Percentiles rank a stretch among this genome's conserved stretches.
Conservation (phyloP, 2,888 invertebrate species). For the Erynnis tages region DNA sequence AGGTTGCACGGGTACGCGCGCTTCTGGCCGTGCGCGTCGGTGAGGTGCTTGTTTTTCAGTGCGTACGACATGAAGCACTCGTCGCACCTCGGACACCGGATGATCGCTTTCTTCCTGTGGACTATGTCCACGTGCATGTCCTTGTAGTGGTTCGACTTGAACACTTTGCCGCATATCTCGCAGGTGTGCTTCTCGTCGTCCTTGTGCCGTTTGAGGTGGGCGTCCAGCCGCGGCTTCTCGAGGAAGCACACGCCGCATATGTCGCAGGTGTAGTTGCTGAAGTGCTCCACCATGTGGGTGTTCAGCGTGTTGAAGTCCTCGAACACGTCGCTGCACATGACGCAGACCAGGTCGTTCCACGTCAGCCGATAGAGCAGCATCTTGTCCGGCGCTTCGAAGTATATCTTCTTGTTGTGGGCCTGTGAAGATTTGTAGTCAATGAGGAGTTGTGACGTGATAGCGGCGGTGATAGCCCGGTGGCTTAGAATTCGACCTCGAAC, state of each 20-base stretch:
- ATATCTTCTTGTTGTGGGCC: conserved; percentile 67
- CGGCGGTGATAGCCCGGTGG: no score
- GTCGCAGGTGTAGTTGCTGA: conserved; percentile 70
- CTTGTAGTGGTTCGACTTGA: conserved; percentile 70
- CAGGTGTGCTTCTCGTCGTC: conserved; percentile 79
- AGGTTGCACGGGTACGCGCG: conserved; percentile 68
- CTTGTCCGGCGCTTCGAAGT: conserved; percentile 69
- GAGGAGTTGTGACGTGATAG: no score
- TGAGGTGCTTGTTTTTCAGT: conserved; percentile 66
- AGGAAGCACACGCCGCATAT: conserved; percentile 72
- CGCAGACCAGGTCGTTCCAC: conserved; percentile 70
- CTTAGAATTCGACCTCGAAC: no score
- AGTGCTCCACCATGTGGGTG: conserved; percentile 72
- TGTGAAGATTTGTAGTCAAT: neutral
- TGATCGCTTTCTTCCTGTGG: conserved; percentile 70
- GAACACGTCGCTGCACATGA: conserved; percentile 68
- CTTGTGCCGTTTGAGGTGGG: conserved; percentile 69
- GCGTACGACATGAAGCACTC: conserved; percentile 75
- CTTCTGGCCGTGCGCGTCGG: conserved; percentile 69
- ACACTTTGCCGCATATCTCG: conserved; percentile 69
- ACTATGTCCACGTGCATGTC: conserved; percentile 74
- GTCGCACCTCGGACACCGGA: conserved; percentile 67
- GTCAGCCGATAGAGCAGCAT: conserved; percentile 63
- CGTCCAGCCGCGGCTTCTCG: conserved; percentile 70
- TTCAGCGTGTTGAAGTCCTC: conserved; percentile 69